A percentile compares a stretch with the other conserved stretches of the same genome.
phyloP scores from a whole-genome alignment of 2,888 invertebrate species.

The Zygothrica quintamaculata region DNA sequence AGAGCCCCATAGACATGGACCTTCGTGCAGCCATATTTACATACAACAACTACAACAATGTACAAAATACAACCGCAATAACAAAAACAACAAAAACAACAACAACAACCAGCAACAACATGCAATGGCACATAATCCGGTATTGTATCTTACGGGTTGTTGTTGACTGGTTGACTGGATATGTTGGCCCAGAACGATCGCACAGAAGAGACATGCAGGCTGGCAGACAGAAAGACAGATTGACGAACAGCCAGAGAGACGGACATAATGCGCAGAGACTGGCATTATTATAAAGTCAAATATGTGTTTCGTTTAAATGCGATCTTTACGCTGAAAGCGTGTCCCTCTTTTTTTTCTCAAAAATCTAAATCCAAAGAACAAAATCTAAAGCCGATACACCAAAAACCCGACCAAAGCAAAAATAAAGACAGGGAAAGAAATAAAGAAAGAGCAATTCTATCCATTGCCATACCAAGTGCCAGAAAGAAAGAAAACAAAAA shows the following conservation, averaged over 20 bases:
- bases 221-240: conserved; percentile 34
- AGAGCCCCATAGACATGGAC: conserved; percentile 67
- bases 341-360: conserved; percentile 80
- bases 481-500: conserved; percentile 35
- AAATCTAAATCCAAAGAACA: conserved; percentile 25
- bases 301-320: conserved; percentile 81
- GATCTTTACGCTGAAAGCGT: conserved; percentile 81
- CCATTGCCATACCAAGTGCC: conserved; percentile 45
- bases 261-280: conserved; percentile 47
- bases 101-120: conserved; percentile 37
- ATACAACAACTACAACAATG: conserved; percentile 59
- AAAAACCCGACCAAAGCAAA: conserved; percentile 37
- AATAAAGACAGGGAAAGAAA: too few species aligned
- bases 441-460: conserved; percentile 33
- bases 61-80: too few species aligned
- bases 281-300: conserved; percentile 82
- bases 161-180: conserved; percentile 57
- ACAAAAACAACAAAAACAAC: conserved; percentile 42
- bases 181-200: conserved; percentile 70
- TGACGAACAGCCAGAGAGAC: conserved; percentile 16
- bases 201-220: conserved; percentile 55
- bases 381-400: conserved; percentile 26
- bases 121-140: conserved; percentile 75
- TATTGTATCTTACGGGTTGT: conserved; percentile 80
- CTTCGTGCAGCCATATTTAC: conserved; percentile 78